A percentile compares a stretch with the other conserved stretches of the same genome.
phyloP scores from a whole-genome alignment of 2,888 invertebrate genomes.

The Perdita meconis region DNA sequence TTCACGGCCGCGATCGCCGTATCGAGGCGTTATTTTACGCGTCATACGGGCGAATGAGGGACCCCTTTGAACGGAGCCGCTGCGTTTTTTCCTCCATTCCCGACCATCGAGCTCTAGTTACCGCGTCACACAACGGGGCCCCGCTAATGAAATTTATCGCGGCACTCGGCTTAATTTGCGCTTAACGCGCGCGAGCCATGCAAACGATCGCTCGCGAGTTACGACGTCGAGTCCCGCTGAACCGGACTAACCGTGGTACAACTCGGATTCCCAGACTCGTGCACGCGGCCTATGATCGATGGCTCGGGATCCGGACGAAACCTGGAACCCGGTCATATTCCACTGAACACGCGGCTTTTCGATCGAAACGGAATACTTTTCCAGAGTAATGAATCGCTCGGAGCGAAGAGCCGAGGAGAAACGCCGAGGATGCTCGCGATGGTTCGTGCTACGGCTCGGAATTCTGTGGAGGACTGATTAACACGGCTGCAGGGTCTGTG shows the following conservation, averaged over 20 bases:
- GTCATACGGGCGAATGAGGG: slow-evolving; percentile 27
- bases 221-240: slow-evolving; percentile 49
- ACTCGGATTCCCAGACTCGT: slow-evolving; percentile 58
- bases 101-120: slow-evolving; percentile 59
- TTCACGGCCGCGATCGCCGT: slow-evolving; percentile 8
- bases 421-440: neutral
- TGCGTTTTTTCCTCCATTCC: slow-evolving; percentile 17
- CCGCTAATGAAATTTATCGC: slow-evolving; percentile 71
- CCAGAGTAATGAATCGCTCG: slow-evolving; percentile 31
- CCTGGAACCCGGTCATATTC: slow-evolving; percentile 45
- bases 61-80: slow-evolving; percentile 20
- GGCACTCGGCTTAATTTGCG: slow-evolving; percentile 71
- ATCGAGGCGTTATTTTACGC: slow-evolving; percentile 37
- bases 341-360: slow-evolving; percentile 9
- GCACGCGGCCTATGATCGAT: slow-evolving; percentile 63
- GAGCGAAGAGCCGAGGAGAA: neutral
- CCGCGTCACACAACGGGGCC: slow-evolving; percentile 54
- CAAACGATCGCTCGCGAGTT: slow-evolving; percentile 64
- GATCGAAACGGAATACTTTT: slow-evolving; percentile 45
- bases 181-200: slow-evolving; percentile 71
- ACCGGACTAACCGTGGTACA: slow-evolving; percentile 63
- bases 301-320: slow-evolving; percentile 46
- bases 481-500: too few relatives aligned
- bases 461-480: neutral
- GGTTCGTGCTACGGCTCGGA: neutral